Evolutionary conservation across 1,140 invertebrate species (phyloP).

Genomic region (Heliothis subflexa): DNA sequence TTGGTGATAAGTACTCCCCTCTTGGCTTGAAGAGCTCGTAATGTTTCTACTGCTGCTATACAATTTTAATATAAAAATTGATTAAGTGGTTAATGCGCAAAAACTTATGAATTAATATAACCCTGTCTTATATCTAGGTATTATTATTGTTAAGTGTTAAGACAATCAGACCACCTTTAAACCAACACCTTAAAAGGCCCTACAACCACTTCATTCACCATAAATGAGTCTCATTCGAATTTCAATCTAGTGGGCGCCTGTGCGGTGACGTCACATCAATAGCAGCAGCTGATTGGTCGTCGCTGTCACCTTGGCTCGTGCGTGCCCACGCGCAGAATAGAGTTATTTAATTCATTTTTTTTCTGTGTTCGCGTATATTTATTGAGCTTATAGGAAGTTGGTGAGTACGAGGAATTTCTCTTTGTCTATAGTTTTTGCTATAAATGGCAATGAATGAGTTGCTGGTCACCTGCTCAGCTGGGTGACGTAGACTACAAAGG

Average conservation of each 20-base stretch:
- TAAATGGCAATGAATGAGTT: constrained; percentile 21
- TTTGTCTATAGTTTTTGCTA: constrained; percentile 21
- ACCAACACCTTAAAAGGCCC: constrained; percentile 11
- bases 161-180: constrained; percentile 3
- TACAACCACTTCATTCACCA: constrained; percentile 43
- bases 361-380: constrained; percentile 25
- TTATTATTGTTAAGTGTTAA: not conserved
- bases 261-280: constrained; percentile 29
- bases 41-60: too few relatives aligned
- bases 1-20: too few relatives aligned
- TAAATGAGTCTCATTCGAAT: constrained; percentile 37
- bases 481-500: not conserved
- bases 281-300: constrained; percentile 19
- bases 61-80: too few relatives aligned
- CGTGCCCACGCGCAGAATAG: constrained; percentile 41
- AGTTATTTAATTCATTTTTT: constrained; percentile 43
- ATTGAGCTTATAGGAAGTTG: constrained; percentile 19
- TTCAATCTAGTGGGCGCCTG: constrained; percentile 41
- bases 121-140: too few relatives aligned
- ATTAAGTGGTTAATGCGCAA: too few relatives aligned
- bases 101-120: too few relatives aligned
- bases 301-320: constrained; percentile 44
- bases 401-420: constrained; percentile 28
- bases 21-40: too few relatives aligned
- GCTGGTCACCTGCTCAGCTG: constrained; percentile 3